Conservation (phyloP, 2,797 vertebrate genomes). For the Rhinoraja longicauda region DNA sequence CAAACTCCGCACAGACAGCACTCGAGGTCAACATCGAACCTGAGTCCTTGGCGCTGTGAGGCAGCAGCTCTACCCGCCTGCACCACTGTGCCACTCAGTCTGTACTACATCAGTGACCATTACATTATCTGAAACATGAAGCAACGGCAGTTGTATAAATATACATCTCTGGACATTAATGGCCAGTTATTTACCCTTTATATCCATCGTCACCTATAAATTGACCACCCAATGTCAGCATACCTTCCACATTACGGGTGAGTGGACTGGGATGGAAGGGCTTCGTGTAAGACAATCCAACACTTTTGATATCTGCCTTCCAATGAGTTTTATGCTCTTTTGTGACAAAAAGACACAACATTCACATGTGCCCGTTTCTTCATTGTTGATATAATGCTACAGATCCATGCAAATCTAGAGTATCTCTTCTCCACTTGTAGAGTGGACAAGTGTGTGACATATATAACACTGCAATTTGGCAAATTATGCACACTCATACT, state of each 20-base stretch:
- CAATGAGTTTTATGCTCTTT: neutral
- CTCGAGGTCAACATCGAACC: too few species aligned
- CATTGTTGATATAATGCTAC: too few species aligned
- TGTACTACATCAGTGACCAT: neutral
- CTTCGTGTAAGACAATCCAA: neutral
- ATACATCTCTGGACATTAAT: neutral
- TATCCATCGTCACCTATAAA: neutral
- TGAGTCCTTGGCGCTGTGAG: too few species aligned
- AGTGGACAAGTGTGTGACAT: too few species aligned
- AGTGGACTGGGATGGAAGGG: neutral
- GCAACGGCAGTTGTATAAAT: neutral
- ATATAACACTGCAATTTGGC: too few species aligned
- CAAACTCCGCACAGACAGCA: too few species aligned
- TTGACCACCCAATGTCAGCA: neutral
- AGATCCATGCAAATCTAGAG: too few species aligned
- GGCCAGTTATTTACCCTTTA: neutral
- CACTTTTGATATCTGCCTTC: neutral
- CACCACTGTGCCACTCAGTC: neutral
- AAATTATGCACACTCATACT: too few species aligned
- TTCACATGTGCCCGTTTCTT: neutral
- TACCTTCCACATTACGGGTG: neutral
- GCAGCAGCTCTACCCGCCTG: too few species aligned
- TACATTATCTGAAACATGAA: neutral
- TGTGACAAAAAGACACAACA: neutral
- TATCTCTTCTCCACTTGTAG: too few species aligned